Percentiles rank a stretch among this genome's conserved stretches.
These are phyloP conservation scores for Ostrea edulis DNA, from an alignment of 1,140 invertebrate species.

Conservation along the genomic window DNA sequence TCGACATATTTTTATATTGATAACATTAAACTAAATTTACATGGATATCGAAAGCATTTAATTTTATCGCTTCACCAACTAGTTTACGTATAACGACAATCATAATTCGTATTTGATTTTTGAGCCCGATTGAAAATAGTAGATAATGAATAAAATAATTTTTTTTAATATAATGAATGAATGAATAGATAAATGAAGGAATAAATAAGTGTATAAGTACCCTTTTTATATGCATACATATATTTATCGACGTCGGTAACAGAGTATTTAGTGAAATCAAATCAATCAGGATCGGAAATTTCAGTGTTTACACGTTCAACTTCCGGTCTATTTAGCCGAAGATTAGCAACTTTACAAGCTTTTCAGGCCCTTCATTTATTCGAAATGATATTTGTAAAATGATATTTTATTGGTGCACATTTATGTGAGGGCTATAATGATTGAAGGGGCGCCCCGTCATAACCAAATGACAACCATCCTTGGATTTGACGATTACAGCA, in stretches of 20 bases:
- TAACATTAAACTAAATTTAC: too few relatives aligned
- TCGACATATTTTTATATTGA: too few relatives aligned
- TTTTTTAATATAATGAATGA: not conserved
- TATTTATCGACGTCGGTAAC: not conserved
- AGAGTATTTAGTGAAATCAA: not conserved
- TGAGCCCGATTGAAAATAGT: conserved; percentile 1
- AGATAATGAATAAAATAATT: not conserved
- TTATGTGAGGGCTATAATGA: not conserved
- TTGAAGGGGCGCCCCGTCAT: conserved; percentile 3
- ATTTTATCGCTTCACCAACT: too few relatives aligned
- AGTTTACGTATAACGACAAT: too few relatives aligned
- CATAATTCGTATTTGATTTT: not conserved
- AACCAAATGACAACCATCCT: not conserved
- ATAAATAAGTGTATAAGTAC: not conserved
- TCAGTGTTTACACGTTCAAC: conserved; percentile 10
- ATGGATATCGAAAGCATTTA: too few relatives aligned
- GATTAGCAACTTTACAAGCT: not conserved
- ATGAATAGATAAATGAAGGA: not conserved
- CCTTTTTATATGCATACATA: too few relatives aligned
- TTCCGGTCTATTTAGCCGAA: not conserved
- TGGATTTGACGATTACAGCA: conserved; percentile 20
- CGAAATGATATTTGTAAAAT: not conserved
- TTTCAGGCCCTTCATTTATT: not conserved
- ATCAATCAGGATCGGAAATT: not conserved
- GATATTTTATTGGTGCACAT: not conserved